Base-by-base conservation (phyloP, 2,888 invertebrate species). In the Drosophila putrida region DNA sequence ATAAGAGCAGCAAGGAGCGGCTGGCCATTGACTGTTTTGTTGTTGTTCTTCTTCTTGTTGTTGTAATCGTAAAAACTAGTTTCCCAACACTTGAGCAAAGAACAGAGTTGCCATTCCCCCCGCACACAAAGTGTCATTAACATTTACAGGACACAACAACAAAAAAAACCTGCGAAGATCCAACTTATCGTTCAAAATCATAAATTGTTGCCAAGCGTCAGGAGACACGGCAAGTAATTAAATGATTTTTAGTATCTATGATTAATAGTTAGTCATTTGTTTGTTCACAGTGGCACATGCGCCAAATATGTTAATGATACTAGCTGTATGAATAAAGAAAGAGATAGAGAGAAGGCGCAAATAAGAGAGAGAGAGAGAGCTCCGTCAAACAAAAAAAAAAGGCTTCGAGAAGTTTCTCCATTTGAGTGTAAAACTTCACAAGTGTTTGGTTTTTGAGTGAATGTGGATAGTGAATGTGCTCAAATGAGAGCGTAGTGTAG, bases 391-490 rank as follows among this genome's bases (percentile, higher is more conserved):
- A 64, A 71, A 69, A 66, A 46, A 60, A 71, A 69, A 69, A 46
- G 58, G 39, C 33, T 75, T 83, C 84, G 64, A 87, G 84, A 83
- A 82, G 71, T 64, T 87, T 84, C 80, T 78, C 67, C 82, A 63
- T 31, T 62, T 71, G 80, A 83, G 84, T 39, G 61, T 15, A 66
- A 65, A 47, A 64, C 44, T 27, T 51, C 10, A 9, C 20, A 41
- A 41, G 39, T 33, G 55, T 66, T 54, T 47, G 35, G 6, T 31
- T 31, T 20, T 35, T 58, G 54, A 57, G 50, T 58, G 44, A 33
- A n/a, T n/a, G n/a, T n/a, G 31, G 43, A 44, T n/a, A n/a, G 44
- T 55, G 46, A 39, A 35, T 35, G 62, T 59, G 36, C 38, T 47
- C 50, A 15, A 43, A 10, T 43, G 49, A 49, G 58, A 46, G 38